phyloP scores from a whole-genome alignment of 2,113 vertebrate genomes.

The Amblyornis subalaris region DNA sequence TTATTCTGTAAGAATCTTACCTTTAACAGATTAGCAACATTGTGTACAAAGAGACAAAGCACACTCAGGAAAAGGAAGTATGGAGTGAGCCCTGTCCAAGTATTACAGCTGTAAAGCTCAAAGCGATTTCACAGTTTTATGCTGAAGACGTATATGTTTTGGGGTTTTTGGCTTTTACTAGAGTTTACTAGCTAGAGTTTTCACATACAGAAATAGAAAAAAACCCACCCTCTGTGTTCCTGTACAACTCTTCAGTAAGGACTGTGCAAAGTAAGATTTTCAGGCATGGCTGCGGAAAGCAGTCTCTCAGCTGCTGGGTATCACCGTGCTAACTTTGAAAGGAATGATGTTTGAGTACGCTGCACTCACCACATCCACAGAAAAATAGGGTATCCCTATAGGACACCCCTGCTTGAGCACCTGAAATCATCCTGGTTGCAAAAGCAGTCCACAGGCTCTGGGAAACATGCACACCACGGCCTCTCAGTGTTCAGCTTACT shows the following conservation, averaged over 20 bases:
- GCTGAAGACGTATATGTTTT: neutral
- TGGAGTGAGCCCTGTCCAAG: neutral
- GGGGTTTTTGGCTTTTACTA: neutral
- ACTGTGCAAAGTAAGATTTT: neutral
- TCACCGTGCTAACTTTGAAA: neutral
- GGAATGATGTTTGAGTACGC: neutral
- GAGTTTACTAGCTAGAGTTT: neutral
- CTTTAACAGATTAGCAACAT: neutral
- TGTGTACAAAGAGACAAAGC: neutral
- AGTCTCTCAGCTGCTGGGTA: neutral
- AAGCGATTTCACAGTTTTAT: neutral
- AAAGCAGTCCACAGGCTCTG: too few relatives aligned
- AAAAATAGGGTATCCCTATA: neutral
- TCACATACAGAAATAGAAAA: neutral
- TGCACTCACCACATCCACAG: neutral
- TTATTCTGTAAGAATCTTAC: neutral
- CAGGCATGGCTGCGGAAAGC: neutral
- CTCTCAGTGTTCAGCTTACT: fast-evolving
- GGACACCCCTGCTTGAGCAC: neutral
- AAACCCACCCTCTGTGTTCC: fast-evolving
- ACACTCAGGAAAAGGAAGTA: neutral
- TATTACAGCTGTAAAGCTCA: neutral
- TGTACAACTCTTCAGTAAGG: neutral
- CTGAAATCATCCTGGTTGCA: neutral
- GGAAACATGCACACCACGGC: neutral